Evolutionary conservation across 2,797 vertebrate genomes (phyloP), one percentile per base, ranked within the genome.

Genomic region (Gallinago nigripennis): DNA sequence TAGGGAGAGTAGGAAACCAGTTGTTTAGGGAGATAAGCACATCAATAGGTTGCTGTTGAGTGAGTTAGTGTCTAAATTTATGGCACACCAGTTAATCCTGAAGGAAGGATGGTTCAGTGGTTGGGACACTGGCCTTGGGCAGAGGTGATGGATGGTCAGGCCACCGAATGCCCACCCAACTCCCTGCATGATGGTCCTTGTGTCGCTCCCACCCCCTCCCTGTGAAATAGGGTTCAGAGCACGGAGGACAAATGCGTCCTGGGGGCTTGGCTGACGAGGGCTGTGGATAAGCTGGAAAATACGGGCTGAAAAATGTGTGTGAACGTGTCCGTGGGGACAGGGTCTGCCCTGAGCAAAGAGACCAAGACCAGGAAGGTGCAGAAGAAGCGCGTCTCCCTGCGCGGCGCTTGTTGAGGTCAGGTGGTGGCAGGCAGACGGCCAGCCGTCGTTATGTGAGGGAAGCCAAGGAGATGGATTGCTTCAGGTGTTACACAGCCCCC

Each of bases 101-200:
- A 6, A 46, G 16, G 60, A 70, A 85, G 18, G 64, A 28, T 33
- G 14, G 21, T 68, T 78, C 35, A 24, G 0, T 48, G 37, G 13
- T 71, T 1, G 1, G 25, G 25, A 9, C 25, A 20, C 9, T 1
- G 2, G 21, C 31, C 48, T 86, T 4, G 0, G 33, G 24, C 35
- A 69, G 12, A 12, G 9, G 15, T 50, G 25, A 41, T 4, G 2
- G 43, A 51, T 3, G 2, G 66, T 60, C 41, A 54, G 21, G 37
- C n/a, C 2, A 3, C 16, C 1, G 8, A 27, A 30, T 1, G 0
- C n/a, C 21, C 56, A 39, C 41, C 30, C 1, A 1, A 1, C 30
- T 65, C 46, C 48, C 31, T 61, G 8, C 7, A 3, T 2, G 2
- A 8, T 46, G 56, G 5, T 19, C 35, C 19, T 72, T 43, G 39